Base-by-base conservation (phyloP, 2,888 invertebrate species). In the Lacanobia oleracea region DNA sequence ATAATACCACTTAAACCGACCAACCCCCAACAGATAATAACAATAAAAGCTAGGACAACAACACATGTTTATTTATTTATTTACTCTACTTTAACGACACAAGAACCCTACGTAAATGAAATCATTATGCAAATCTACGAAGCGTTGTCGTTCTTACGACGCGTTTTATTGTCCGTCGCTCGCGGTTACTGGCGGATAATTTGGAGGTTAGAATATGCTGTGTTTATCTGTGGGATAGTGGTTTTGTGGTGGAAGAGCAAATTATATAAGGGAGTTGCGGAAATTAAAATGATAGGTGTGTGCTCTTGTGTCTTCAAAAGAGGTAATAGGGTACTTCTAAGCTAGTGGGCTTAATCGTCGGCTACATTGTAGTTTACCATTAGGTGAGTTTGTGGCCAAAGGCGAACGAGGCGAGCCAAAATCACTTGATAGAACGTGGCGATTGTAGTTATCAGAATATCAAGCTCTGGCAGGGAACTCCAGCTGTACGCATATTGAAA, bases 51-150 rank as follows among this genome's bases (percentile, higher is more conserved):
- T 67, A 68, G 64, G 37, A 37, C 40, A 63, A 71, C 43, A 79
- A 67, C 54, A 63, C 40, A 75, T 56, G 33, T 67, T 40, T 68
- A 50, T 27, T 50, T 45, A 63, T 60, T 54, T 73, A 78, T 64
- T 51, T 71, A 75, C 78, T 53, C 45, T 50, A 40, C 48, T 69
- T 79, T 82, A 73, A 80, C 62, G 72, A 72, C 66, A 54, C 16
- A 37, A 33, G 59, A 63, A 10, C 72, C 64, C 71, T 75, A 43
- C 65, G 65, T 59, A 72, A 84, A 86, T 84, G 84, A 77, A 83
- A 79, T 68, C 78, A 82, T 84, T 85, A 85, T 86, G 86, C 67
- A 83, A 85, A 85, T 86, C 61, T 75, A 60, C 64, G 57, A 8
- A 72, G 57, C 62, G 72, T 53, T 67, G 74, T 59, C 51, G 65